Evolutionary conservation across 2,113 vertebrate species (phyloP).

Genomic region (Salvelinus fontinalis): DNA sequence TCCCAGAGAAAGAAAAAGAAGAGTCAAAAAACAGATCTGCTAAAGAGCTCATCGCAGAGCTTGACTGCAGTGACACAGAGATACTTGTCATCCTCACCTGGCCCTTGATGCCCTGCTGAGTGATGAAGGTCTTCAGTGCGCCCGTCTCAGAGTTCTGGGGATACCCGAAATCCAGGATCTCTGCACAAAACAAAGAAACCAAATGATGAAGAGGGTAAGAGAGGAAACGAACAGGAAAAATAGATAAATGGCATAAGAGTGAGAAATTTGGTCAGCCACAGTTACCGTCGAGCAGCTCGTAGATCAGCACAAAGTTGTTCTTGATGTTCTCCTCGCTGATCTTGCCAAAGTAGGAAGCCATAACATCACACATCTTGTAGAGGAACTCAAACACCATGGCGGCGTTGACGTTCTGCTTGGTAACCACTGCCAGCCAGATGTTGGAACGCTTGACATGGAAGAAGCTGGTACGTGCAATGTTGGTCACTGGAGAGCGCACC

Average conservation of each 20-base stretch:
- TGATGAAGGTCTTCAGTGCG: constrained; percentile 98
- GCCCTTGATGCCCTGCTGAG: constrained; percentile 98
- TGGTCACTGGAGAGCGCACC: constrained; percentile 97
- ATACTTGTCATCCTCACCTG: constrained; percentile 76
- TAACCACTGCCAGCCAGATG: constrained; percentile 99
- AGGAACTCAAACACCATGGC: constrained; percentile 99
- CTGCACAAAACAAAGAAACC: constrained; percentile 61
- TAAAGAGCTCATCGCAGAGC: neutral
- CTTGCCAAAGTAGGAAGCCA: constrained; percentile 98
- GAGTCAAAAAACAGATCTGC: neutral
- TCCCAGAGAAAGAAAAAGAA: constrained; percentile 8
- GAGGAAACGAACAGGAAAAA: neutral
- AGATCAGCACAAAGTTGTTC: constrained; percentile 99
- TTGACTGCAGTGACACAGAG: neutral
- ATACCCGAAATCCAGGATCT: constrained; percentile 99
- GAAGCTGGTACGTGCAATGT: constrained; percentile 98
- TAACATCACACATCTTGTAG: constrained; percentile 99
- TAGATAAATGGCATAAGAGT: neutral
- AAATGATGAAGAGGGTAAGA: neutral
- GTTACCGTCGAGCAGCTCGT: constrained; percentile 95
- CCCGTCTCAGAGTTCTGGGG: constrained; percentile 99
- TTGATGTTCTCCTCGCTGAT: constrained; percentile 99
- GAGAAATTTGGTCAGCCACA: constrained; percentile 1
- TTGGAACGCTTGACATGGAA: constrained; percentile 99
- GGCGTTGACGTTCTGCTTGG: constrained; percentile 99